These are phyloP conservation scores for Pseudanteris insignis DNA, from an alignment of 2,888 invertebrate genomes.

Conservation along the genomic window DNA sequence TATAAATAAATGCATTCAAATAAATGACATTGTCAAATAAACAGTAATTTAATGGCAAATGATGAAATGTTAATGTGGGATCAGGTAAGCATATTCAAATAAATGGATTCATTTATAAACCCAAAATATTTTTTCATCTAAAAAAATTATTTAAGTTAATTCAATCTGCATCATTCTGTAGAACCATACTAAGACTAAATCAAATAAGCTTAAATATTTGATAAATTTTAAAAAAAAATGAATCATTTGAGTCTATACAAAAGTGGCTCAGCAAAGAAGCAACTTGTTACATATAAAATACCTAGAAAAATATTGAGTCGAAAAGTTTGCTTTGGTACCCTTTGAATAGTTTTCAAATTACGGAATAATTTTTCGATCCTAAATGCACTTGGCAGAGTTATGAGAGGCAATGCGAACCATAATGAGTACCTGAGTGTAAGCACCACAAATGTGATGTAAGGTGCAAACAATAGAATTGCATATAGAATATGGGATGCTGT, in stretches of 20 bases:
- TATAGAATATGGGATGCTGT: slow-evolving; percentile 91
- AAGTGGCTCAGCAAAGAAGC: slow-evolving; percentile 65
- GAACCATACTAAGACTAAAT: too few relatives aligned
- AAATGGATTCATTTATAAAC: too few relatives aligned
- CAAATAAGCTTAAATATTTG: too few relatives aligned
- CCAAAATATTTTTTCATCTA: too few relatives aligned
- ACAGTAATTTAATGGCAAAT: too few relatives aligned
- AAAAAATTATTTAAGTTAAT: too few relatives aligned
- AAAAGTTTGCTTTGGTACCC: slow-evolving; percentile 88
- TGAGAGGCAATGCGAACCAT: slow-evolving; percentile 88
- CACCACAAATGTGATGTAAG: slow-evolving; percentile 89
- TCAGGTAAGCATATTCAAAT: too few relatives aligned
- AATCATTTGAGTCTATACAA: slow-evolving; percentile 52
- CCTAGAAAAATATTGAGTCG: slow-evolving; percentile 91
- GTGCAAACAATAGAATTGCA: slow-evolving; percentile 87
- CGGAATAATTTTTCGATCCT: slow-evolving; percentile 90
- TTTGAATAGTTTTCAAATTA: slow-evolving; percentile 78
- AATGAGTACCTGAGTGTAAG: slow-evolving; percentile 83
- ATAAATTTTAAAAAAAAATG: too few relatives aligned
- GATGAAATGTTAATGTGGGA: too few relatives aligned
- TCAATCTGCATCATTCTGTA: too few relatives aligned
- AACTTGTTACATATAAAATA: slow-evolving; percentile 86
- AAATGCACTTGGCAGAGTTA: slow-evolving; percentile 89
- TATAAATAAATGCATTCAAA: too few relatives aligned
- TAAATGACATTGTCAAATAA: too few relatives aligned